Base-by-base conservation (phyloP, 64 coral and sea anemone genomes). In the Stylophora pistillata region DNA sequence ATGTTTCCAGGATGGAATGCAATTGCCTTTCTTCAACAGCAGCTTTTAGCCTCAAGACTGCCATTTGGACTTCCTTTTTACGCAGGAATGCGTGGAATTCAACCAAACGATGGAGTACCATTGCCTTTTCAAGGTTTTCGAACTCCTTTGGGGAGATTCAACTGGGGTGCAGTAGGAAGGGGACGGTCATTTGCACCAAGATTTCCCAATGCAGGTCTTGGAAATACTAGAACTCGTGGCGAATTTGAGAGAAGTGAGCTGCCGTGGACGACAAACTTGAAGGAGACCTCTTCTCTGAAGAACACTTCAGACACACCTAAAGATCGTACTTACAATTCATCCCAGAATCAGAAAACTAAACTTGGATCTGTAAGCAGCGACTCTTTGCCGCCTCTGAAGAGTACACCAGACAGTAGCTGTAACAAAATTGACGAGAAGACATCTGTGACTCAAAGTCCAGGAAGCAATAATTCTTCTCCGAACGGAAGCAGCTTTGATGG, bases 51-150 rank as follows among this genome's bases (percentile, higher is more conserved):
- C 10, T 28, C 56, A 30, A 60, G 77, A 23, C 10, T 60, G n/a
- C 77, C 77, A 30, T 79, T 79, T 59, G 55, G 77, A 15, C 17
- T 14, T 26, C 77, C 77, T 1, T 79, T 79, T 56, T 29, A 79
- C 17, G 20, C 12, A 55, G 74, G 53, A 77, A 53, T 16, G 53
- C 18, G 14, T 56, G 74, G 18, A 16, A 27, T 56, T 77, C 21
- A 53, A 77, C 37, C 16, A 55, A 55, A 10, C 23, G 21, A 11
- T 77, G 23, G 13, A 31, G 5, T 61, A 29, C 14, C 54, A 30
- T 15, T 18, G 13, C 56, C 23, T 20, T 55, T 26, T 1, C 77
- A 30, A 31, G n/a, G 55, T 27, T 9, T 14, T 29, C 21, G 56
- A 30, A 3, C 37, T 0, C 28, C 78, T 33, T 5, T 31, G 33